Base-by-base conservation (phyloP, 2,888 invertebrate species). In the Callinectes sapidus region DNA sequence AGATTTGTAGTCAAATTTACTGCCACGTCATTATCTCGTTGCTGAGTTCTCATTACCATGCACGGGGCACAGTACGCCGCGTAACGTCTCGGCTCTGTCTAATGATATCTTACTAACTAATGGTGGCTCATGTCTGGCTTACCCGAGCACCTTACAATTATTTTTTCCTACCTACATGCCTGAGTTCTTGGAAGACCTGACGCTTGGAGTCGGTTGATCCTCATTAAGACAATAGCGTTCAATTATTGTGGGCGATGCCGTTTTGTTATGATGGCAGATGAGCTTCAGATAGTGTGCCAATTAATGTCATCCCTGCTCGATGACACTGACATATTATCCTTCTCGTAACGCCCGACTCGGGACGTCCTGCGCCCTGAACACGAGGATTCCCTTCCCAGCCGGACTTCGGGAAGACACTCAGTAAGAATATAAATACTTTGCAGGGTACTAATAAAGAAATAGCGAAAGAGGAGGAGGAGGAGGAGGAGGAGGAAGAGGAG, bases 21-120 rank as follows among this genome's bases (percentile, higher is more conserved):
- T 81, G 81, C 81, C 81, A 16, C 81, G 35, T 81, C 81, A 81
- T 81, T 81, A 71, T 71, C 10, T 71, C n/a, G 28, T 28, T 28
- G 71, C 28, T 28, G 32, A 35, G 32, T 32, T 16, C 81, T 81
- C 81, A 35, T 81, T 35, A 81, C 81, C 35, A 81, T 81, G 81
- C 81, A 35, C 35, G 35, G 81, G 14, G 81, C 81, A 35, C 35
- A 16, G 81, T 35, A 81, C 16, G 81, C 81, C 35, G 10, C 35
- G 81, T 35, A 81, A 16, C 81, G 32, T 35, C 81, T 13, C 32
- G 14, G 35, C 2, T 32, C 13, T 81, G 35, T 81, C 32, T 81
- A 35, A 81, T 81, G 35, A 35, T 81, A 71, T n/a, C 81, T 81
- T 81, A 81, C n/a, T 81, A 81, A n/a, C 81, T 81, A 81, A 81